Evolutionary conservation across 2,888 invertebrate genomes (phyloP).

Genomic region (Hipparchia sbordonii): DNA sequence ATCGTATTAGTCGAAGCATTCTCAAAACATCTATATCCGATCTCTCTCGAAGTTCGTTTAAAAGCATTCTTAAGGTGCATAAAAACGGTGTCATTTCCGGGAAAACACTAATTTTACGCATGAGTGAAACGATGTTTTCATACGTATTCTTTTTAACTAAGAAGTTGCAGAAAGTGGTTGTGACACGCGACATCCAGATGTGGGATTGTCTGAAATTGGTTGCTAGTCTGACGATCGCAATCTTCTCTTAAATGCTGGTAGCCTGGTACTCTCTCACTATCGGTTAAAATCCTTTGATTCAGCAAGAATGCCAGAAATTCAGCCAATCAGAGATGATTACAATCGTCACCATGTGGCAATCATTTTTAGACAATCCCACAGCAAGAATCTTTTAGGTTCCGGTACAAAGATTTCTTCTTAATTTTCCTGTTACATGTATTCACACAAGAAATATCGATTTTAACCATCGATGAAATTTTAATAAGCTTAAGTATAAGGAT

Average conservation of each 20-base stretch:
- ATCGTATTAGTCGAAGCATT: conserved; percentile 16
- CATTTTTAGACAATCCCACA: too few species aligned
- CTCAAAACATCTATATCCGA: conserved; percentile 17
- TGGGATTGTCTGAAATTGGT: too few species aligned
- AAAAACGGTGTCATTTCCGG: conserved; percentile 8
- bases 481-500: background rate
- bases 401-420: background rate
- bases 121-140: background rate
- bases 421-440: background rate
- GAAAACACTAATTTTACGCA: background rate
- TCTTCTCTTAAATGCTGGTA: too few species aligned
- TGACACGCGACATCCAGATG: too few species aligned
- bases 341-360: too few species aligned
- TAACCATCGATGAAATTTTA: background rate
- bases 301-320: too few species aligned
- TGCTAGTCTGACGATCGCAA: too few species aligned
- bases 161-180: background rate
- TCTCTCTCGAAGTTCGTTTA: conserved; percentile 15
- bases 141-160: background rate
- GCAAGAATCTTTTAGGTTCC: background rate
- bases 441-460: background rate
- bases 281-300: too few species aligned
- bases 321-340: too few species aligned
- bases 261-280: too few species aligned
- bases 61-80: background rate